These are phyloP conservation scores for Eptatretus burgeri DNA, from an alignment of 2,113 vertebrate genomes.

Conservation along the genomic window DNA sequence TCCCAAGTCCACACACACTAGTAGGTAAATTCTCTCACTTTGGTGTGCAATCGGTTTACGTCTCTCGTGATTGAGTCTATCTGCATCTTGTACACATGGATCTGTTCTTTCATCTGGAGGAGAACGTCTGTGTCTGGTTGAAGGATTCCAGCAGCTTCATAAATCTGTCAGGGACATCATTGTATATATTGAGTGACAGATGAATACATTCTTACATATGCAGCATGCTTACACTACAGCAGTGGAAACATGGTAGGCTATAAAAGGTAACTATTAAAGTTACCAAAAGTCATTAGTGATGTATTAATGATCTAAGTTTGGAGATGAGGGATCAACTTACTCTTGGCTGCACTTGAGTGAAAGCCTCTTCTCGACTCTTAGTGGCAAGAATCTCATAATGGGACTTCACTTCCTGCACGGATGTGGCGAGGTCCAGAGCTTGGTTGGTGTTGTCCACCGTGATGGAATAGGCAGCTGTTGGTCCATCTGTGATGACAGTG, in stretches of 20 bases:
- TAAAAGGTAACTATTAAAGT: no score
- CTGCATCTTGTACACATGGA: constrained; percentile 16
- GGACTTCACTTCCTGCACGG: constrained; percentile 15
- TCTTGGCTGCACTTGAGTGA: constrained; percentile 16
- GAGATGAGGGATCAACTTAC: constrained; percentile 10
- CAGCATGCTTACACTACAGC: no score
- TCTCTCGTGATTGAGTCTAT: constrained; percentile 18
- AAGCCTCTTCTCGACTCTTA: constrained; percentile 17
- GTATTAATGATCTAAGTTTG: no score
- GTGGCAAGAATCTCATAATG: constrained; percentile 17
- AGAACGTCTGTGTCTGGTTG: constrained; percentile 15
- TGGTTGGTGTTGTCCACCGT: constrained; percentile 17
- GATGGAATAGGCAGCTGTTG: constrained; percentile 19
- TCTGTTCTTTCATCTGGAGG: constrained; percentile 16
- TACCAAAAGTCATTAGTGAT: no score
- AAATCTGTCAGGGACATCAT: constrained; percentile 12
- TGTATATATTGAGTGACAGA: no score
- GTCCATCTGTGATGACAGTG: constrained; percentile 14
- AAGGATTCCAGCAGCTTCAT: constrained; percentile 12
- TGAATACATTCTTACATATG: no score
- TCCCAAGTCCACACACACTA: no score
- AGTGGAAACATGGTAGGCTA: no score
- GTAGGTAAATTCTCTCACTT: constrained; percentile 12
- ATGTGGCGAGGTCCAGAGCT: constrained; percentile 15
- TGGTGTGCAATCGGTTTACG: constrained; percentile 16